Evolutionary conservation across 2,113 vertebrate genomes (phyloP), one percentile per base, ranked within the genome.

Genomic region (Odocoileus hemionus): DNA sequence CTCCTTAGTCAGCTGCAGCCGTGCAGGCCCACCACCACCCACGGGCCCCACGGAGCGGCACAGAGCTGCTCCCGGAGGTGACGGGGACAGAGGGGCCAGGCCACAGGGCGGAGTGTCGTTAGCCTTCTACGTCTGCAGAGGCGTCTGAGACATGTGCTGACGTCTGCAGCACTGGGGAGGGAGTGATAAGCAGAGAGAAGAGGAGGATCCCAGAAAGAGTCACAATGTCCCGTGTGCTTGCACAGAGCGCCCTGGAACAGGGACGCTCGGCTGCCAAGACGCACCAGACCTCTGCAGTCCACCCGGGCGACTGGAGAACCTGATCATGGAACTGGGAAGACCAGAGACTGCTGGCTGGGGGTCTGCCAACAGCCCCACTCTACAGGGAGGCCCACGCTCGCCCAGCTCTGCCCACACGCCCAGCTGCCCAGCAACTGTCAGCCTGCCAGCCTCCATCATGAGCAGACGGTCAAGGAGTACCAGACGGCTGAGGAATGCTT

Each of bases 391-490:
- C 80, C 61, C 12, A 1, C 1, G 2, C 79, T 5, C 2, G 19
- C 6, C 57, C 30, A 0, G 47, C 74, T 54, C 84, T 60, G 23
- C 64, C 76, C 52, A n/a, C 5, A 7, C 23, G 0, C 23, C 76
- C 36, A 9, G 83, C 79, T 5, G 60, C 84, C 2, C 11, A 0
- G 8, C 57, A 21, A 54, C 25, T 16, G 11, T 50, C 54, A 21
- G 91, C 36, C 93, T 74, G 91, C n/a, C 96, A 13, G 17, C 84
- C 80, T 93, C 47, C 55, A 70, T 74, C 70, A 17, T 2, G 47
- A 95, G 88, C 93, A 61, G 93, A 84, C 19, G 9, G 93, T n/a
- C 94, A 54, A 92, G 87, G 94, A 76, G 47, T 3, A n/a, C 8
- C 23, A 67, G 91, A 54, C 43, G 26, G 83, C 91, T 25, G 74